phyloP scores from a whole-genome alignment of 1,140 invertebrate genomes.

The Pseudomyrmex pallidus region DNA sequence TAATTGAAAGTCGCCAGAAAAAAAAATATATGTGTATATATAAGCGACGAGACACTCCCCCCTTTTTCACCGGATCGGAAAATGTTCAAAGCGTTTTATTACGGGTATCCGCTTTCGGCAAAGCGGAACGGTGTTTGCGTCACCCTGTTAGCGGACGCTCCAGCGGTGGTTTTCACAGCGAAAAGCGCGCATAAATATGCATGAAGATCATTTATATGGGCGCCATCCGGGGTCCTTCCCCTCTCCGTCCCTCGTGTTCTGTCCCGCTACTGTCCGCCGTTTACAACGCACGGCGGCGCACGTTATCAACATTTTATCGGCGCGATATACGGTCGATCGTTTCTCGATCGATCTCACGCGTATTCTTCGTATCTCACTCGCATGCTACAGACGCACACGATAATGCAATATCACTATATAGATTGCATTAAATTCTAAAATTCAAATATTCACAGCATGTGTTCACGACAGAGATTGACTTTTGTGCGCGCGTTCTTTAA shows the following conservation, averaged over 20 bases:
- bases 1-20: too few species aligned
- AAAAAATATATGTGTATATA: neutral
- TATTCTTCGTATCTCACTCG: constrained; percentile 24
- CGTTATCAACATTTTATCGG: constrained; percentile 83
- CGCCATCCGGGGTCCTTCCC: constrained; percentile 51
- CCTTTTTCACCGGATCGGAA: constrained; percentile 69
- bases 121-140: constrained; percentile 77
- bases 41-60: neutral
- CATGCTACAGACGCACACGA: neutral
- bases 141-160: constrained; percentile 79
- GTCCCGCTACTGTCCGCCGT: constrained; percentile 44
- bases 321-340: constrained; percentile 50
- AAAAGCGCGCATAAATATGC: constrained; percentile 84
- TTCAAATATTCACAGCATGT: constrained; percentile 16
- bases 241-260: constrained; percentile 9
- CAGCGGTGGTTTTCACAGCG: constrained; percentile 81
- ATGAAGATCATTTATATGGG: constrained; percentile 84
- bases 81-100: constrained; percentile 81
- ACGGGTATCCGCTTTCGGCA: constrained; percentile 79
- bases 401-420: neutral
- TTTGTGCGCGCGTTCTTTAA: too few species aligned
- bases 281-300: constrained; percentile 67
- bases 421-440: neutral
- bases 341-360: constrained; percentile 26
- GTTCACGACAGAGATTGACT: too few species aligned